phyloP scores from a whole-genome alignment of 2,113 vertebrate genomes.

The Choloepus hoffmanni region DNA sequence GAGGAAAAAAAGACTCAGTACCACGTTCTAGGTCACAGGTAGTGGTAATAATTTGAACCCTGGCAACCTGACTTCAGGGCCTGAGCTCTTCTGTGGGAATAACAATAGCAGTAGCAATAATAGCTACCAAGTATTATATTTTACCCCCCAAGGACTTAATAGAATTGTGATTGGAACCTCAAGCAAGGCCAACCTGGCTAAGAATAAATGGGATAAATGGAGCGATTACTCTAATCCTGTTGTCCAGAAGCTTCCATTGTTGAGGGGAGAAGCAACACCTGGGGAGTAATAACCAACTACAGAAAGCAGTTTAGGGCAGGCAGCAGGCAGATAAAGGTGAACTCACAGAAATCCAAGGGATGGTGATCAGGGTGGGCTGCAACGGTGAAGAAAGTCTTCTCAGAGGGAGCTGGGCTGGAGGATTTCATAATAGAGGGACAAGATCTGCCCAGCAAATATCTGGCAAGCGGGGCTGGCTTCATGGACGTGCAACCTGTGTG shows the following conservation, averaged over 20 bases:
- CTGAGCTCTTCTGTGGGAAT: too few species aligned
- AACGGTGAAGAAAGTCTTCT: not conserved
- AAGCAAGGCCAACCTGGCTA: too few species aligned
- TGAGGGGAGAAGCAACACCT: not conserved
- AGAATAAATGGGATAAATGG: not conserved
- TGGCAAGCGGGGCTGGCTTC: not conserved
- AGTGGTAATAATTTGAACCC: too few species aligned
- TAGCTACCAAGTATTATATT: too few species aligned
- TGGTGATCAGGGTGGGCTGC: not conserved
- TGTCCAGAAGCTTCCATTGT: not conserved
- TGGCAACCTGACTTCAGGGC: too few species aligned
- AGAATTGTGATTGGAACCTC: too few species aligned
- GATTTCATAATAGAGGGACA: too few species aligned
- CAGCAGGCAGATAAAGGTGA: not conserved
- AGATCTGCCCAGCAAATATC: not conserved
- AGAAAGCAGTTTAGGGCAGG: not conserved
- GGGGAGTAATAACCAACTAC: not conserved
- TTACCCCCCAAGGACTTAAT: too few species aligned
- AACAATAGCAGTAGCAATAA: too few species aligned
- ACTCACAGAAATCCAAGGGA: not conserved
- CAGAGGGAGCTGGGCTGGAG: not conserved
- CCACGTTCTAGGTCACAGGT: too few species aligned
- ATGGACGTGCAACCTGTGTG: not conserved
- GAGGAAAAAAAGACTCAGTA: too few species aligned
- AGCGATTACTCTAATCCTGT: not conserved